Conservation (phyloP, 35 echinoderm and acorn worm genomes). For the Apostichopus japonicus region DNA sequence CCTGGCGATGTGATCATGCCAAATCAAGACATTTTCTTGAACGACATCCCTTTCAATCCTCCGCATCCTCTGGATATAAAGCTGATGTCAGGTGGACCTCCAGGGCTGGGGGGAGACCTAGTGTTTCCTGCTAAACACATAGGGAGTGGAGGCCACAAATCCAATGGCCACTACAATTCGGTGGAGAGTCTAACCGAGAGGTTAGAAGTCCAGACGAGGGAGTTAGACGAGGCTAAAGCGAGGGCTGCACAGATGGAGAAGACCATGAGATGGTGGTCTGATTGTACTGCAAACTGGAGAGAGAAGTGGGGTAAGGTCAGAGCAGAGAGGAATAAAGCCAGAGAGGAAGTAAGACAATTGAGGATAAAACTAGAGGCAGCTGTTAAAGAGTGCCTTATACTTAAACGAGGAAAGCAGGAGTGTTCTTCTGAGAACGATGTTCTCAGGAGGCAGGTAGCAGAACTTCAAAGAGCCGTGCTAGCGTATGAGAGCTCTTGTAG, state of each 20-base stretch:
- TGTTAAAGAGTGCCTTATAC: constrained; percentile 78
- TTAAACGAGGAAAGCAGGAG: constrained; percentile 93
- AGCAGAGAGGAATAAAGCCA: constrained; percentile 87
- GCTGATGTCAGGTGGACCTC: constrained; percentile 73
- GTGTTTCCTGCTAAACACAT: constrained; percentile 55
- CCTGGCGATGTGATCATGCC: constrained; percentile 46
- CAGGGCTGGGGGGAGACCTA: constrained; percentile 47
- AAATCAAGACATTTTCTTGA: constrained; percentile 49
- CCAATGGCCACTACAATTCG: constrained; percentile 49
- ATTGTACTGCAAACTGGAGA: constrained; percentile 95
- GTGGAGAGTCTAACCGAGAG: constrained; percentile 79
- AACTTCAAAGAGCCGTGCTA: constrained; percentile 25
- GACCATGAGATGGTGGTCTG: constrained; percentile 98
- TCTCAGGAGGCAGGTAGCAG: constrained; percentile 59
- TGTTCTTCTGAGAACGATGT: constrained; percentile 73
- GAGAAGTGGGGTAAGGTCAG: constrained; percentile 98
- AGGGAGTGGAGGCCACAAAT: constrained; percentile 48
- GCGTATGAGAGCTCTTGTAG: not conserved
- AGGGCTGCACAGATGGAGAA: constrained; percentile 99
- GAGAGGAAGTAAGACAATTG: constrained; percentile 82
- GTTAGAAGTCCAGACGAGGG: constrained; percentile 79
- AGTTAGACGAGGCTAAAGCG: constrained; percentile 83
- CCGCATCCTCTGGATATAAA: constrained; percentile 77
- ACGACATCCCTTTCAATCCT: constrained; percentile 40
- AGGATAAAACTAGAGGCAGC: constrained; percentile 87